Evolutionary conservation across 2,888 invertebrate genomes (phyloP).

Genomic region (Ennomos fuscantarius): DNA sequence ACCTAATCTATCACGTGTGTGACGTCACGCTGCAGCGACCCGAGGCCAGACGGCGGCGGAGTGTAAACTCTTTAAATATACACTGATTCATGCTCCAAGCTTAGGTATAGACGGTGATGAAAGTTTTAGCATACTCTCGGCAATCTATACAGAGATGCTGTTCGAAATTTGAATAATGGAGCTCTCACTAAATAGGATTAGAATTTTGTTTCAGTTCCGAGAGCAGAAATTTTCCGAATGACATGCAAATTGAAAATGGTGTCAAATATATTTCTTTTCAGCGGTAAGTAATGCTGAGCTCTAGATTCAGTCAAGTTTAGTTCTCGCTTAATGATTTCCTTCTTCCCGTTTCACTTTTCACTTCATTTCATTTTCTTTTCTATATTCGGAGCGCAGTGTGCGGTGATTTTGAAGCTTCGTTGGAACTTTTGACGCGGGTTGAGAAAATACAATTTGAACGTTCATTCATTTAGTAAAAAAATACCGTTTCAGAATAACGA

Average conservation of each 20-base stretch:
- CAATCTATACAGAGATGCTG: conserved; percentile 6
- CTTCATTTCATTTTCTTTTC: conserved; percentile 37
- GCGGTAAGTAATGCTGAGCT: conserved; percentile 27
- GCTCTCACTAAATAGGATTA: conserved; percentile 24
- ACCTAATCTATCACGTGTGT: conserved; percentile 60
- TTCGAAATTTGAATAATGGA: conserved; percentile 22
- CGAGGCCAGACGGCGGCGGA: conserved; percentile 54
- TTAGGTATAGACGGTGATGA: conserved; percentile 27
- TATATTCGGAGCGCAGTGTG: conserved; percentile 37
- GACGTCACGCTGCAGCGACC: conserved; percentile 54
- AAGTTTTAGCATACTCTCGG: conserved; percentile 26
- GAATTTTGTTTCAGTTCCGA: conserved; percentile 8
- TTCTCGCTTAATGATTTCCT: conserved; percentile 44
- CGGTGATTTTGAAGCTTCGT: conserved; percentile 26
- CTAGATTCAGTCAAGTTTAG: conserved; percentile 39
- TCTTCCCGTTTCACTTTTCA: conserved; percentile 41
- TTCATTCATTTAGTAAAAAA: background rate
- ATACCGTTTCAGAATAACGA: background rate
- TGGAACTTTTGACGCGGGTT: conserved; percentile 22
- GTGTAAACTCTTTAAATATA: conserved; percentile 38
- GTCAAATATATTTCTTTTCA: conserved; percentile 31
- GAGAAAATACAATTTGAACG: conserved; percentile 9
- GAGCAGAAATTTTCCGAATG: conserved; percentile 16
- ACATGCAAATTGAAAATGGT: conserved; percentile 26
- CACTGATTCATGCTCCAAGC: conserved; percentile 33